Base-by-base conservation (phyloP, 2,888 invertebrate species). In the Beris morrisii region DNA sequence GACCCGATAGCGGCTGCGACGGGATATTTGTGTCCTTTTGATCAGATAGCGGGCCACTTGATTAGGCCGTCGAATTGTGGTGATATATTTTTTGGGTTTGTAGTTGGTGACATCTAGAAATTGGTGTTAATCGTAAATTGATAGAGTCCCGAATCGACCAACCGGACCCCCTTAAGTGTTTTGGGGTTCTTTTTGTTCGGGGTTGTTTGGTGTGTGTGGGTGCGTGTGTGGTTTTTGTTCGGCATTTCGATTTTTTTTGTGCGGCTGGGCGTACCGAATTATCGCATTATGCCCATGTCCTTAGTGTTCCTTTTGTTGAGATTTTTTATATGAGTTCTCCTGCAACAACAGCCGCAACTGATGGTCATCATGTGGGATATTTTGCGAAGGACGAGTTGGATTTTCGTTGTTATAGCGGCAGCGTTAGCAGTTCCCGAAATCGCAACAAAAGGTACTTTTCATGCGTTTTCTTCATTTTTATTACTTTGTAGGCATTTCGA, bases 401-500 rank as follows among this genome's bases (percentile, higher is more conserved):
- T 74, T 72, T 73, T 76, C 66, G 70, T 75, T 68, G 71, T 76
- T 71, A 73, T 58, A 50, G 53, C 38, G 5, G 50, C 73, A 67
- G 74, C 73, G 65, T 71, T 71, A 31, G 75, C 78, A 67, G 78
- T 71, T 31, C 75, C 79, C 66, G 79, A 79, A 71, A 79, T 79
- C 72, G 76, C 77, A 68, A 75, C 79, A 69, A 79, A 79, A 75
- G 79, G 79, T 79, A 73, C 38, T 38, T 38, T 75, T 67, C 7
- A 7, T 5, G n/a, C 12, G 5, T 9, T 53, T 28, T 22, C 53
- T 22, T 15, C 5, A 48, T 2, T 48, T 48, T 48, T 12, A 48
- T 15, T 48, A 15, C 22, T 3, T 48, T 48, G 13, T 48, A 15
- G 38, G 38, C 9, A 38, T 38, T 38, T 38, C 5, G 9, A 38